phyloP scores from a whole-genome alignment of 92 coral and sea anemone species.

The Blastomussa wellsi region DNA sequence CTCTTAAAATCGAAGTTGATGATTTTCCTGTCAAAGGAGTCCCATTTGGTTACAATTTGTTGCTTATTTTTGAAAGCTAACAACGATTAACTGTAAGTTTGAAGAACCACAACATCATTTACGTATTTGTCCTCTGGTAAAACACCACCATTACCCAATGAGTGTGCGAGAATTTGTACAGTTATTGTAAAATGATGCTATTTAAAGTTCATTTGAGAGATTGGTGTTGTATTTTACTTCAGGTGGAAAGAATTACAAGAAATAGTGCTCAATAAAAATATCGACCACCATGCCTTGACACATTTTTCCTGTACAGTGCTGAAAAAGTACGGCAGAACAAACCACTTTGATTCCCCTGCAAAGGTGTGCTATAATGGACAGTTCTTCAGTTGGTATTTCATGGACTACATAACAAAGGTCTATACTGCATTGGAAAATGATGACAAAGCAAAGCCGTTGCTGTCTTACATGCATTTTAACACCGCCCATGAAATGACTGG shows the following conservation, averaged over 20 bases:
- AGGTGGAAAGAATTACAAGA: conserved; percentile 66
- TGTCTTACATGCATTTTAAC: conserved; percentile 68
- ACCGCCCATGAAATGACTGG: conserved; percentile 73
- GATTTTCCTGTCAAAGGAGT: too few relatives aligned
- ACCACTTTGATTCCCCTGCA: conserved; percentile 58
- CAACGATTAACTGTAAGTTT: too few relatives aligned
- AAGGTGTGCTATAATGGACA: conserved; percentile 65
- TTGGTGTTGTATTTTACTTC: neutral
- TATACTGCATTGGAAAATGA: conserved; percentile 18
- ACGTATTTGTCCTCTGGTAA: too few relatives aligned
- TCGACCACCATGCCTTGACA: conserved; percentile 63
- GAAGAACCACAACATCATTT: too few relatives aligned
- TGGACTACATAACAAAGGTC: conserved; percentile 44
- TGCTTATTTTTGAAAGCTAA: too few relatives aligned
- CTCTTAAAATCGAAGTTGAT: too few relatives aligned
- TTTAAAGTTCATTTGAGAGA: neutral
- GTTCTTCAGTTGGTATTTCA: conserved; percentile 58
- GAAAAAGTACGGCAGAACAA: conserved; percentile 47
- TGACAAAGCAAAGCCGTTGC: conserved; percentile 36
- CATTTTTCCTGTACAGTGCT: conserved; percentile 73
- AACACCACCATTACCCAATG: too few relatives aligned
- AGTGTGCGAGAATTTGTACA: too few relatives aligned
- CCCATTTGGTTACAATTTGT: too few relatives aligned
- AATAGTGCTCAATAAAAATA: conserved; percentile 40
- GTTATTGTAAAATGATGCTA: too few relatives aligned